These are phyloP conservation scores for Hecatera dysodea DNA, from an alignment of 2,888 invertebrate species.

Conservation along the genomic window DNA sequence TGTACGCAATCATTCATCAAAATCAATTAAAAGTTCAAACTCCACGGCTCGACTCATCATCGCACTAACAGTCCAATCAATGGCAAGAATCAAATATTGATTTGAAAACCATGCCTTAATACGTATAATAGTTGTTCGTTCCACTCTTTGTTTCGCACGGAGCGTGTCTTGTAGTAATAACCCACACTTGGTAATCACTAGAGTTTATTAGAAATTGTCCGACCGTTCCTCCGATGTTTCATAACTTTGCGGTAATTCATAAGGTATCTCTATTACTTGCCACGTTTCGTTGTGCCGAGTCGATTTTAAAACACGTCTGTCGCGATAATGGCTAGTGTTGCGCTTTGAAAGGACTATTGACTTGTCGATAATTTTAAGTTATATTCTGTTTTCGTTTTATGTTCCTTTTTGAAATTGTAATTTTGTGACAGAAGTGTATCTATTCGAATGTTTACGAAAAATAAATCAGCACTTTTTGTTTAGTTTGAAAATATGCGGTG, in stretches of 20 bases:
- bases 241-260: constrained; percentile 59
- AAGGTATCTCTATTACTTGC: constrained; percentile 57
- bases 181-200: constrained; percentile 61
- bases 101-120: constrained; percentile 57
- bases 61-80: constrained; percentile 55
- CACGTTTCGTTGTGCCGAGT: constrained; percentile 52
- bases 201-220: constrained; percentile 65
- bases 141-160: constrained; percentile 58
- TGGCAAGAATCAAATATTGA: constrained; percentile 62
- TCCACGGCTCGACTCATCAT: constrained; percentile 36
- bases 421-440: background rate
- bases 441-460: background rate
- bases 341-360: constrained; percentile 44
- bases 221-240: constrained; percentile 53
- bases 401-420: background rate
- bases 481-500: background rate
- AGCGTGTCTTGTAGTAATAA: constrained; percentile 68
- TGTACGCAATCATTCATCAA: constrained; percentile 19
- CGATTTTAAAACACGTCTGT: constrained; percentile 37
- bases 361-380: constrained; percentile 36
- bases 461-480: background rate
- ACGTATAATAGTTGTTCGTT: constrained; percentile 53
- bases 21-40: constrained; percentile 46
- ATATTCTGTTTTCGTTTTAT: constrained; percentile 30
- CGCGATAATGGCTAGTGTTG: constrained; percentile 35